These are phyloP conservation scores for Podarcis muralis DNA, from an alignment of 2,113 vertebrate genomes.

Conservation along the genomic window DNA sequence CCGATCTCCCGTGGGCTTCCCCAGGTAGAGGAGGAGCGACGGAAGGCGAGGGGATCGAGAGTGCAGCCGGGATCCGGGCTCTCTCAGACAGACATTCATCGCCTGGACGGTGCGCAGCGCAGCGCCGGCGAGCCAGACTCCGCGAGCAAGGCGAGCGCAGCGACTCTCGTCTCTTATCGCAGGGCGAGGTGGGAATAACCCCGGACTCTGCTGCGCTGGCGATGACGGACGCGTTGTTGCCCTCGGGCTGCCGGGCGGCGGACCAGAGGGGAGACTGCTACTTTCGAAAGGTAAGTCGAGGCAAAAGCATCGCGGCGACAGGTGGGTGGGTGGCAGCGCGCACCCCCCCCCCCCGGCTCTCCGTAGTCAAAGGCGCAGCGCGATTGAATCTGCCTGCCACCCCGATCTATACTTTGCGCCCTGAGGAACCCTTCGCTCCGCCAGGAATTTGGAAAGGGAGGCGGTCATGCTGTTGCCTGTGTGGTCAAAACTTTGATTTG, in stretches of 20 bases:
- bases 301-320: background rate
- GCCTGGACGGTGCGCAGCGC: background rate
- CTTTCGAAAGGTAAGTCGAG: conserved; percentile 77
- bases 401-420: no score
- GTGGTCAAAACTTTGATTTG: background rate
- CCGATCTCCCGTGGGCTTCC: accelerated
- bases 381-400: background rate
- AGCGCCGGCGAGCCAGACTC: background rate
- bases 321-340: no score
- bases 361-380: background rate
- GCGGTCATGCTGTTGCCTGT: background rate
- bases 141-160: background rate
- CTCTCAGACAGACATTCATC: no score
- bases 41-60: background rate
- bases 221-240: conserved; percentile 75
- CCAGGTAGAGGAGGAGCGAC: background rate
- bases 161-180: no score
- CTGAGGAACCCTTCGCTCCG: background rate
- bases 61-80: background rate
- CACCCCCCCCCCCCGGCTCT: background rate
- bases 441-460: background rate
- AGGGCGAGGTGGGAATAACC: background rate
- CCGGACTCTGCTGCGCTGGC: background rate
- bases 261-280: conserved; percentile 61
- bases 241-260: conserved; percentile 54